Evolutionary conservation across 2,113 vertebrate species (phyloP), one percentile per base, ranked within the genome.

Genomic region (Trematocara stigmaticum): DNA sequence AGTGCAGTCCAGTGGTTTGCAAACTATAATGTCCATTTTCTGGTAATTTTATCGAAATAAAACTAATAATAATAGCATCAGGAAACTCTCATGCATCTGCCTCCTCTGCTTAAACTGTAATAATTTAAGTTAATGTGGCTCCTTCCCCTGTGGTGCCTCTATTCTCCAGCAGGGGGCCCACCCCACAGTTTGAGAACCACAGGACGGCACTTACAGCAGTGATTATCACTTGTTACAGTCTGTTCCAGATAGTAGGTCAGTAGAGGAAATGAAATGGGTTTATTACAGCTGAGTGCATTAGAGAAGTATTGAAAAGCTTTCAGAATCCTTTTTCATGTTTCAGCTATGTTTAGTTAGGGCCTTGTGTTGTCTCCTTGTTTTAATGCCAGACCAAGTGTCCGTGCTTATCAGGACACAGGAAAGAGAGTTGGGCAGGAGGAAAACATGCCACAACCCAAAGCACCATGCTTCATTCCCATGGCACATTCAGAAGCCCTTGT

Each of bases 391-490:
- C 40, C 13, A 6, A 18, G 11, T 42, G 29, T 71, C 35, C 49
- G 52, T 61, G 31, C 57, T 64, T 45, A 40, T 38, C 26, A 55
- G 31, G 56, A 82, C 81, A 51, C 7, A 18, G 10, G 13, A 26
- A 86, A 81, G 45, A 47, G 56, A 87, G 78, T 47, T 20, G 34
- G 20, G 49, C 51, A 74, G 76, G 26, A 84, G 29, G 34, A 42
- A 80, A 80, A 86, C 92, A 88, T 85, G 91, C 85, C 45, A 64
- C 34, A 23, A 83, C 13, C 35, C 59, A 80, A 59, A 90, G 82
- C 83, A 45, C 64, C 91, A 85, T 90, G 91, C 91, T 89, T 74
- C 84, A 81, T 90, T 90, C 90, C 51, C 71, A 51, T 74, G 81
- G 82, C 83, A n/a, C 23, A 57, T 87, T 85, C 85, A 87, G 81